phyloP scores from a whole-genome alignment of 2,797 vertebrate genomes.

The Crocodylus rhombifer region DNA sequence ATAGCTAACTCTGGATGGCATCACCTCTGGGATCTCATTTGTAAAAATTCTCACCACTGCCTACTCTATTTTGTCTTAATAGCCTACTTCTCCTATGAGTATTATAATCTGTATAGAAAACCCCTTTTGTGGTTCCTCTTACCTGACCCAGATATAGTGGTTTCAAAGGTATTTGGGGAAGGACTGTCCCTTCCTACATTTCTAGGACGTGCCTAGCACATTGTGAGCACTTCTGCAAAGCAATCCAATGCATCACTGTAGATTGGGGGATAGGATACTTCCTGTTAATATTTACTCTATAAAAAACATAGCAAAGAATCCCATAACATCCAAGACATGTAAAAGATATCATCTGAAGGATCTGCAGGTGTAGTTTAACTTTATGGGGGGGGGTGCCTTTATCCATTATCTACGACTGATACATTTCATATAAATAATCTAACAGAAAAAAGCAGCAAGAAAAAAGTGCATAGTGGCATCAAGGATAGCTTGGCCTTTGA shows the following conservation, averaged over 20 bases:
- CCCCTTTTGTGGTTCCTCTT: not conserved
- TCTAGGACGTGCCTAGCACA: not conserved
- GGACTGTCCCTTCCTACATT: not conserved
- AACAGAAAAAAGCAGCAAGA: not conserved
- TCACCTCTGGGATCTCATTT: not conserved
- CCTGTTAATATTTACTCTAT: slow-evolving; percentile 23
- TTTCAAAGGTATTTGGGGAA: not conserved
- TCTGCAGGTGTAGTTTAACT: slow-evolving; percentile 32
- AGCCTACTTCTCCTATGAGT: not conserved
- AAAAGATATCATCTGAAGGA: slow-evolving; percentile 12
- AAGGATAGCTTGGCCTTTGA: accelerated
- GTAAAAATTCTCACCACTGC: not conserved
- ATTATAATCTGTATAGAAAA: not conserved
- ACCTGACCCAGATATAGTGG: not conserved
- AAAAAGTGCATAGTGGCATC: not conserved
- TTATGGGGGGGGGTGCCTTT: not conserved
- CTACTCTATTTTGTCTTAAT: not conserved
- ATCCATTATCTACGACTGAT: not conserved
- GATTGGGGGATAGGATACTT: not conserved
- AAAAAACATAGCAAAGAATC: slow-evolving; percentile 15
- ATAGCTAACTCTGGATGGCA: not conserved
- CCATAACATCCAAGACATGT: slow-evolving; percentile 17
- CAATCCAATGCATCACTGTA: not conserved
- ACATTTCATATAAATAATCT: not conserved
- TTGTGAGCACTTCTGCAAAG: not conserved